Percentiles rank a stretch among this genome's conserved stretches.
These are phyloP conservation scores for Pleuronectes platessa DNA, from an alignment of 2,113 vertebrate genomes.

Conservation along the genomic window DNA sequence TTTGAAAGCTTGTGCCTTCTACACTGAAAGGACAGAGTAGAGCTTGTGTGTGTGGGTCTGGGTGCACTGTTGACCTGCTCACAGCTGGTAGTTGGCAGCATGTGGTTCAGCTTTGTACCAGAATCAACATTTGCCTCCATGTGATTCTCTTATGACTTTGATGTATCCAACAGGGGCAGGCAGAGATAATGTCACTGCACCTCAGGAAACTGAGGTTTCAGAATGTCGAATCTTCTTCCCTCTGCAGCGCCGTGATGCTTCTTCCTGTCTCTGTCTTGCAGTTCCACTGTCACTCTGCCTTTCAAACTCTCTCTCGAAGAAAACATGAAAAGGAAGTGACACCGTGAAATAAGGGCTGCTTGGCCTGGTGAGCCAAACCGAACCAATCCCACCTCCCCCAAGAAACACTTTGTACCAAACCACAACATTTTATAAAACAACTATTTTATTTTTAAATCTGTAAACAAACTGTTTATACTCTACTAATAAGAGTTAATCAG, in stretches of 20 bases:
- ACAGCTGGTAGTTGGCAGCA: not conserved
- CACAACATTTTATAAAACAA: too few relatives aligned
- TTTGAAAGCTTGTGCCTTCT: not conserved
- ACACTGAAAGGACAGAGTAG: too few relatives aligned
- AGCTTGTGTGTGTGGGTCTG: not conserved
- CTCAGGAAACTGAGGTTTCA: not conserved
- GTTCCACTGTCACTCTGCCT: not conserved
- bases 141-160: not conserved
- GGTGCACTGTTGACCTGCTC: not conserved
- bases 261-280: not conserved
- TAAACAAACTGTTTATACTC: too few relatives aligned
- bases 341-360: not conserved
- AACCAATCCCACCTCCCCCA: too few relatives aligned
- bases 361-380: not conserved
- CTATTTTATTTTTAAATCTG: too few relatives aligned
- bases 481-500: too few relatives aligned
- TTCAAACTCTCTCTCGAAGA: not conserved
- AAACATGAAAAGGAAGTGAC: too few relatives aligned
- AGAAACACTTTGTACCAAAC: too few relatives aligned
- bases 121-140: not conserved
- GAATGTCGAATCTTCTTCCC: not conserved
- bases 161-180: slow-evolving; percentile 11
- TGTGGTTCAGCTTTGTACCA: not conserved
- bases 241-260: not conserved
- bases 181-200: not conserved